A percentile compares a stretch with the other conserved stretches of the same genome.
phyloP scores from a whole-genome alignment of 2,888 invertebrate genomes.

The Pterobdella sp. region DNA sequence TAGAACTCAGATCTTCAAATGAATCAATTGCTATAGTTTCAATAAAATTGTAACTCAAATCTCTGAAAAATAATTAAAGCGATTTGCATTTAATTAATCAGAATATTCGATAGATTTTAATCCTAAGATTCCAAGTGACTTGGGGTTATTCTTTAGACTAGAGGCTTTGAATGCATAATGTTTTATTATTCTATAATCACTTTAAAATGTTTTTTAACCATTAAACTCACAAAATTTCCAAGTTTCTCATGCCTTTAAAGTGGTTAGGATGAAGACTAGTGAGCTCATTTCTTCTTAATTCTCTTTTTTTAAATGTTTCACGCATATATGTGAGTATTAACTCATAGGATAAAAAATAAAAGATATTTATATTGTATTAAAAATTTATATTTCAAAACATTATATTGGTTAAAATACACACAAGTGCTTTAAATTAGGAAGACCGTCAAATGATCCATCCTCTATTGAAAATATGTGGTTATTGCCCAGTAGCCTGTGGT shows the following conservation, averaged over 20 bases:
- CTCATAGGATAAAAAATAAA: too few species aligned
- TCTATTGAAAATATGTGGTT: not conserved
- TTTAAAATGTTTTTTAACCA: not conserved
- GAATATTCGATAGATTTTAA: not conserved
- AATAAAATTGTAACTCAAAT: too few species aligned
- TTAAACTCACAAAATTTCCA: constrained; percentile 65
- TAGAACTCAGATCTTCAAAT: too few species aligned
- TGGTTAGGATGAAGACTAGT: constrained; percentile 62
- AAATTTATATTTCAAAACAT: too few species aligned
- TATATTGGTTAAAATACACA: too few species aligned
- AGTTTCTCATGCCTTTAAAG: constrained; percentile 65
- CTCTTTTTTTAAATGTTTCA: not conserved
- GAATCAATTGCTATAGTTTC: too few species aligned
- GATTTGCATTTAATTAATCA: not conserved
- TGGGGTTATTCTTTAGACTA: too few species aligned
- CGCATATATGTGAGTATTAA: not conserved
- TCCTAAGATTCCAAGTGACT: too few species aligned
- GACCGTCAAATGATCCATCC: not conserved
- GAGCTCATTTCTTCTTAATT: constrained; percentile 54
- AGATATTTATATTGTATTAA: too few species aligned
- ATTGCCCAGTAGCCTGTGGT: not conserved
- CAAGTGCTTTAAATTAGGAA: not conserved
- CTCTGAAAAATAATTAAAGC: too few species aligned
- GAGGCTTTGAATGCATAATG: too few species aligned
- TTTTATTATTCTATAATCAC: not conserved